These are phyloP conservation scores for Nysson spinosus DNA, from an alignment of 2,888 invertebrate species.

Conservation along the genomic window DNA sequence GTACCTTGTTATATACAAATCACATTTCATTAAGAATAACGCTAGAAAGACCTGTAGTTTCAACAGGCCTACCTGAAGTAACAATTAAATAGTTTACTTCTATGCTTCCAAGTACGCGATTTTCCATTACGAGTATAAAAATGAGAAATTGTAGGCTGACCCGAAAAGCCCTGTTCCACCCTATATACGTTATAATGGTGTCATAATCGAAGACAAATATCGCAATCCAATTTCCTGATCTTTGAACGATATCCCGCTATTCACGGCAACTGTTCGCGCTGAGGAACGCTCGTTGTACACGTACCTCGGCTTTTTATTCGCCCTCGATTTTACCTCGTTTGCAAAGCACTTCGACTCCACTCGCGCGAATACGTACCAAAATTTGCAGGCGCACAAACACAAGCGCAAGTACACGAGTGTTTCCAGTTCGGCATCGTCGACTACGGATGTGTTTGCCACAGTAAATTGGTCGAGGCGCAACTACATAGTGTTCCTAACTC, in stretches of 20 bases:
- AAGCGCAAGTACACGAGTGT: conserved; percentile 8
- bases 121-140: too few species aligned
- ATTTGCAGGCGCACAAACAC: conserved; percentile 18
- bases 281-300: neutral
- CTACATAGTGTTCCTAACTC: conserved; percentile 7
- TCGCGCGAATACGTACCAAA: conserved; percentile 10
- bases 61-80: too few species aligned
- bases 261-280: conserved; percentile 13
- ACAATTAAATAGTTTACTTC: too few species aligned
- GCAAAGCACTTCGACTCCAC: conserved; percentile 18
- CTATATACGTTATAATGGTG: too few species aligned
- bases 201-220: too few species aligned
- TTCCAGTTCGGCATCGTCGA: conserved; percentile 4
- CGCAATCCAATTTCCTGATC: too few species aligned
- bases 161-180: too few species aligned
- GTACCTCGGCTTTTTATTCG: neutral
- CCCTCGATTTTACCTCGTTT: conserved; percentile 28
- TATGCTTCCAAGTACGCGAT: too few species aligned
- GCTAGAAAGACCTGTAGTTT: too few species aligned
- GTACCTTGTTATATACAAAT: too few species aligned
- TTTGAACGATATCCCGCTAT: conserved; percentile 5
- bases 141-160: too few species aligned
- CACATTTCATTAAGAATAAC: too few species aligned
- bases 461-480: conserved; percentile 34
- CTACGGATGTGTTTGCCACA: conserved; percentile 11